phyloP scores from a whole-genome alignment of 2,113 vertebrate species.

The Pangasianodon gigas region DNA sequence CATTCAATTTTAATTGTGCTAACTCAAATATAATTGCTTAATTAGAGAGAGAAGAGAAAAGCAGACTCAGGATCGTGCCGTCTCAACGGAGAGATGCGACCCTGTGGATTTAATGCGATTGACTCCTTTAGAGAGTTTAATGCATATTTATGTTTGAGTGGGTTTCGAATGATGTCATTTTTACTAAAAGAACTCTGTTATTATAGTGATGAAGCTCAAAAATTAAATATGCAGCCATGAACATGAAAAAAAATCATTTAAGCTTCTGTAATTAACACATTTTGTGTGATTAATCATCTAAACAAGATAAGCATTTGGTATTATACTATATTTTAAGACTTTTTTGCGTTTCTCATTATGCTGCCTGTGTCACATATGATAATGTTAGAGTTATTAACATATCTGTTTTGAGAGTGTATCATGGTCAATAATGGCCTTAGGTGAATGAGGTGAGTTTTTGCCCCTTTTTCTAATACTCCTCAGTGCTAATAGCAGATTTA shows the following conservation, averaged over 20 bases:
- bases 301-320: not conserved
- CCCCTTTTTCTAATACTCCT: not conserved
- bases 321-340: not conserved
- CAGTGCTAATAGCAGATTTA: not conserved
- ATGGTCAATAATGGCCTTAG: not conserved
- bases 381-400: not conserved
- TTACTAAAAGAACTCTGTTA: not conserved
- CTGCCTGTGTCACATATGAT: not conserved
- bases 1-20: constrained; percentile 66
- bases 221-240: not conserved
- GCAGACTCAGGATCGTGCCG: constrained; percentile 21
- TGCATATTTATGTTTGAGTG: constrained; percentile 42
- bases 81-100: constrained; percentile 37
- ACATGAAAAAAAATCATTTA: not conserved
- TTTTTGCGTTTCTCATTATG: not conserved
- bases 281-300: not conserved
- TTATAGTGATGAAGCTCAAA: not conserved
- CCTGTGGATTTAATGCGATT: constrained; percentile 25
- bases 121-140: constrained; percentile 64
- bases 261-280: not conserved
- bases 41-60: constrained; percentile 48
- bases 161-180: constrained; percentile 25
- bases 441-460: not conserved
- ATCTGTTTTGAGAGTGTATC: not conserved
- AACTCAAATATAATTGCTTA: constrained; percentile 57